phyloP scores from a whole-genome alignment of 2,888 invertebrate genomes.

The Stenichneumon culpator region DNA sequence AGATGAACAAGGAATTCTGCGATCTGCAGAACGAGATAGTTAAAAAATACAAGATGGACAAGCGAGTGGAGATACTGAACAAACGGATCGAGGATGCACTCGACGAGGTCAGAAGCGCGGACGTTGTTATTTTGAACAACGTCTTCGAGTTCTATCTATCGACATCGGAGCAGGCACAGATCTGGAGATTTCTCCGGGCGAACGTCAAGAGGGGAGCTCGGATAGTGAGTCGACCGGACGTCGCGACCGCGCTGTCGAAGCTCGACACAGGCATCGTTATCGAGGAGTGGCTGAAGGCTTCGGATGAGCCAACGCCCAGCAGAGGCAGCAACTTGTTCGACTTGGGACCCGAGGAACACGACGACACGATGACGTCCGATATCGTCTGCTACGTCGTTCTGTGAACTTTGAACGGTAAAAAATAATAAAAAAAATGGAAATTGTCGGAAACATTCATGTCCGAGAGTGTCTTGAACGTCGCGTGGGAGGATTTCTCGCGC shows the following conservation, averaged over 20 bases:
- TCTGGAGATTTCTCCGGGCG: conserved; percentile 88
- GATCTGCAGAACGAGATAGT: conserved; percentile 88
- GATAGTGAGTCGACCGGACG: conserved; percentile 87
- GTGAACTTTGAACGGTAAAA: conserved; percentile 35
- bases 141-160: conserved; percentile 90
- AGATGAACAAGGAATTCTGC: conserved; percentile 90
- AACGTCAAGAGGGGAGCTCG: conserved; percentile 87
- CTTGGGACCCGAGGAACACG: conserved; percentile 39
- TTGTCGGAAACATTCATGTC: background rate
- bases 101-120: conserved; percentile 87
- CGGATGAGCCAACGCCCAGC: conserved; percentile 73
- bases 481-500: background rate
- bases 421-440: conserved; percentile 12
- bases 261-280: conserved; percentile 86
- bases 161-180: conserved; percentile 87
- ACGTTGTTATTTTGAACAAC: conserved; percentile 89
- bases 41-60: conserved; percentile 86
- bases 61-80: conserved; percentile 87
- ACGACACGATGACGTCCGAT: conserved; percentile 61
- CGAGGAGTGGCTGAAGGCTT: conserved; percentile 86
- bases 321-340: conserved; percentile 46
- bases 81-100: conserved; percentile 87
- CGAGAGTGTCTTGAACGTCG: background rate
- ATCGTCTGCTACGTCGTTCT: conserved; percentile 68
- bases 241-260: conserved; percentile 86